Percentiles rank a stretch among this genome's conserved stretches.
Evolutionary conservation across 1,140 invertebrate genomes (phyloP).

Genomic region (Ostrea edulis): DNA sequence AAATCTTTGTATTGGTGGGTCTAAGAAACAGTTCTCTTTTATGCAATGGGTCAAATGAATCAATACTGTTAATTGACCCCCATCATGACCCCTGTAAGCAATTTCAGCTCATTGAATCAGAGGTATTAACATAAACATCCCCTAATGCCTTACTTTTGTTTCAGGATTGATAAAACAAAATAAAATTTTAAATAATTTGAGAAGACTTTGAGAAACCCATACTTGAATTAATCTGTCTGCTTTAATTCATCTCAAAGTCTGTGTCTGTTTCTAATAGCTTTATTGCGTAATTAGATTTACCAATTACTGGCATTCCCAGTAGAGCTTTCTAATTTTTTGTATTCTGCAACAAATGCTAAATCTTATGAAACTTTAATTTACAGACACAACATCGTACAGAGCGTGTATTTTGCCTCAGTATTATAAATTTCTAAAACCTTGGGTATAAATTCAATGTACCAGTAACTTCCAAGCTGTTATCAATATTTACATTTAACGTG

Average conservation of each 20-base stretch:
- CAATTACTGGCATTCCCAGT: constrained; percentile 4
- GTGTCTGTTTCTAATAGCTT: constrained; percentile 28
- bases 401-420: not conserved
- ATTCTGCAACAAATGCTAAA: not conserved
- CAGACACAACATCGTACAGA: not conserved
- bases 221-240: constrained; percentile 32
- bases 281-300: constrained; percentile 30
- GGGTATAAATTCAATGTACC: not conserved
- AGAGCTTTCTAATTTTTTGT: not conserved
- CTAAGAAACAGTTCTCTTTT: constrained; percentile 7
- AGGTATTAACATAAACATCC: constrained; percentile 30
- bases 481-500: not conserved
- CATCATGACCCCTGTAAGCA: constrained; percentile 7
- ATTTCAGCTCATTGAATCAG: not conserved
- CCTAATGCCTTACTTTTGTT: not conserved
- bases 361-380: not conserved
- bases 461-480: not conserved
- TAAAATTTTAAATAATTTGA: constrained; percentile 13
- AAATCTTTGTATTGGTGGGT: not conserved
- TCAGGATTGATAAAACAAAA: constrained; percentile 15
- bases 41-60: constrained; percentile 14
- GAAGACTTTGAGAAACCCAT: constrained; percentile 22
- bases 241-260: constrained; percentile 23
- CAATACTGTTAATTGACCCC: not conserved
- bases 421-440: not conserved